These are phyloP conservation scores for Passer domesticus DNA, from an alignment of 2,113 vertebrate species.

Conservation along the genomic window DNA sequence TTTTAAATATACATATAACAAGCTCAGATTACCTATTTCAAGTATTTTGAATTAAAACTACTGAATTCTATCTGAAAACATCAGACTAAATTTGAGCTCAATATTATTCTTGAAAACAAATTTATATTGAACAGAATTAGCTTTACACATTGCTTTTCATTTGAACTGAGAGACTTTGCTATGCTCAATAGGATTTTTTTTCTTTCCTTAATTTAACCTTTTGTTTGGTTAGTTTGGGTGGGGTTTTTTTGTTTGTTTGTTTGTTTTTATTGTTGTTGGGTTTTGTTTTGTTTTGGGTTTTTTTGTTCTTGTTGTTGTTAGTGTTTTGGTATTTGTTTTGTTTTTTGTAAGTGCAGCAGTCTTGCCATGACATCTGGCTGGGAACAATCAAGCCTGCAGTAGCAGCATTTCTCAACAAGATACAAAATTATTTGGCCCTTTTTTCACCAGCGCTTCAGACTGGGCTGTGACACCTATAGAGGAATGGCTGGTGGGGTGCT, in stretches of 20 bases:
- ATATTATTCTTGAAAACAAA: background rate
- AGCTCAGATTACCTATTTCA: background rate
- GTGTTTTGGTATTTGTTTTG: background rate
- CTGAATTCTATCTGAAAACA: background rate
- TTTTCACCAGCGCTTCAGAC: background rate
- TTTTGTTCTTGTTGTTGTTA: no score
- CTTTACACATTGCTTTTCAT: background rate
- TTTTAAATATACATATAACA: background rate
- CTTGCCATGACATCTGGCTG: accelerated
- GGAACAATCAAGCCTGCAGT: background rate
- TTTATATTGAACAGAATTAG: background rate
- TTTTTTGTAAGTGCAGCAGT: background rate
- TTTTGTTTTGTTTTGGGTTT: background rate
- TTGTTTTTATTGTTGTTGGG: background rate
- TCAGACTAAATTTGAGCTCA: background rate
- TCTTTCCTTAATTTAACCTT: background rate
- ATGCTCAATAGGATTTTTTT: accelerated
- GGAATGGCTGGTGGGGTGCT: background rate
- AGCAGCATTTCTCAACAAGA: background rate
- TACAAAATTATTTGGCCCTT: background rate
- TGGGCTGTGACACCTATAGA: background rate
- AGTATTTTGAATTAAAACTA: background rate
- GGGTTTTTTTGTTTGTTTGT: background rate
- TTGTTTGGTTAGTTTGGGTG: background rate
- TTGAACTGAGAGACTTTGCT: background rate